Evolutionary conservation across 2,797 vertebrate genomes (phyloP).

Genomic region (Pyrocephalus nanus): DNA sequence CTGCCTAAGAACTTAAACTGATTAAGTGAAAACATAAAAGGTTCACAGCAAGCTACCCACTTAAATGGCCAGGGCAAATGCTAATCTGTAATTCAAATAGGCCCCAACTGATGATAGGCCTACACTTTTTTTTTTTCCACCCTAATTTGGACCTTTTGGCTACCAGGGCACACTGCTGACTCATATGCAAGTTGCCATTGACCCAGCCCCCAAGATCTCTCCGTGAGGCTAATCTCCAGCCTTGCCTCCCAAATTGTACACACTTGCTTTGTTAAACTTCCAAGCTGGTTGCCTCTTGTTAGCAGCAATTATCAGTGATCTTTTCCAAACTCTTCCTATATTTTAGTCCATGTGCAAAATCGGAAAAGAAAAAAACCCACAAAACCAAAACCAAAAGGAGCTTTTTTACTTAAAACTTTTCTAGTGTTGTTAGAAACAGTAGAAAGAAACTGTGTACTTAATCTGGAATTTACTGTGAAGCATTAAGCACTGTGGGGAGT

Average conservation of each 20-base stretch:
- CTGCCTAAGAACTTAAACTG: background rate
- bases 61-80: background rate
- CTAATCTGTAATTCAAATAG: constrained; percentile 15
- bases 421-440: background rate
- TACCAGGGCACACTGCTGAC: background rate
- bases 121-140: background rate
- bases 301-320: background rate
- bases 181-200: background rate
- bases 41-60: background rate
- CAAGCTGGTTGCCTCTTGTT: background rate
- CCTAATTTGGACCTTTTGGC: background rate
- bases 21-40: constrained; percentile 17
- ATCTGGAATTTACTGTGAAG: background rate
- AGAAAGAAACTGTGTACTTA: background rate
- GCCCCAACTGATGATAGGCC: background rate
- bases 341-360: background rate
- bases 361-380: background rate
- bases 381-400: background rate
- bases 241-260: fast-evolving
- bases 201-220: fast-evolving
- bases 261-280: background rate
- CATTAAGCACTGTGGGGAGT: background rate
- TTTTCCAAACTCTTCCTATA: background rate
- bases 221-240: fast-evolving
- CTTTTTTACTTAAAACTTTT: background rate